Conservation (phyloP, 2,797 vertebrate species). For the Thalassophryne amazonica region DNA sequence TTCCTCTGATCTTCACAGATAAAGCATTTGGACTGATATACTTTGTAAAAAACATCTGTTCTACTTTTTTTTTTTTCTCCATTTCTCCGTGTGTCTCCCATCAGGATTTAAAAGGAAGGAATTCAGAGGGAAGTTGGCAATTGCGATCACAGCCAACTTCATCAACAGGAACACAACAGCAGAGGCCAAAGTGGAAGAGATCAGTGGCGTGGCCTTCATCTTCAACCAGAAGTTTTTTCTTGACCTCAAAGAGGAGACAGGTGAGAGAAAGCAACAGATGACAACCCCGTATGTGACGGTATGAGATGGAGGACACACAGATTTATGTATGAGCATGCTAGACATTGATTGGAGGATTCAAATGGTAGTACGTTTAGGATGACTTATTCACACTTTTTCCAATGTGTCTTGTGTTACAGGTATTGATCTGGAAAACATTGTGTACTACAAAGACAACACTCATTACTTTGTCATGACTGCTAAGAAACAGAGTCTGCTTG, state of each 20-base stretch:
- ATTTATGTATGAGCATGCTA: neutral
- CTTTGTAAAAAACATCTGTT: constrained; percentile 24
- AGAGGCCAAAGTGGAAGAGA: constrained; percentile 97
- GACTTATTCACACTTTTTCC: neutral
- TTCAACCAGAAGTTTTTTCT: constrained; percentile 99
- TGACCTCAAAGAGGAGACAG: constrained; percentile 95
- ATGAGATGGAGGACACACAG: no score
- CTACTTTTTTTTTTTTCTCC: no score
- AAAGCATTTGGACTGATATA: neutral
- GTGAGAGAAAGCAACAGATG: constrained; percentile 73
- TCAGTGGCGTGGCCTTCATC: constrained; percentile 98
- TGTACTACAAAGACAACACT: constrained; percentile 97
- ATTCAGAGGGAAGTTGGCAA: constrained; percentile 95
- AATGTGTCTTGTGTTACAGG: constrained; percentile 69
- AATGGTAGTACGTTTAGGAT: no score
- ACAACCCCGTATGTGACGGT: no score
- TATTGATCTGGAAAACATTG: constrained; percentile 98
- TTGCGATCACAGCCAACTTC: constrained; percentile 98
- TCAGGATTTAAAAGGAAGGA: constrained; percentile 96
- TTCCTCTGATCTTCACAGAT: constrained; percentile 36
- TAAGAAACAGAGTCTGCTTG: constrained; percentile 96
- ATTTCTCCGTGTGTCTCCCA: no score
- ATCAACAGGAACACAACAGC: constrained; percentile 96
- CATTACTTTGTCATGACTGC: constrained; percentile 99
- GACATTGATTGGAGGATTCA: neutral